Conservation (phyloP, 2,797 vertebrate genomes). For the Onychomys leucogaster region DNA sequence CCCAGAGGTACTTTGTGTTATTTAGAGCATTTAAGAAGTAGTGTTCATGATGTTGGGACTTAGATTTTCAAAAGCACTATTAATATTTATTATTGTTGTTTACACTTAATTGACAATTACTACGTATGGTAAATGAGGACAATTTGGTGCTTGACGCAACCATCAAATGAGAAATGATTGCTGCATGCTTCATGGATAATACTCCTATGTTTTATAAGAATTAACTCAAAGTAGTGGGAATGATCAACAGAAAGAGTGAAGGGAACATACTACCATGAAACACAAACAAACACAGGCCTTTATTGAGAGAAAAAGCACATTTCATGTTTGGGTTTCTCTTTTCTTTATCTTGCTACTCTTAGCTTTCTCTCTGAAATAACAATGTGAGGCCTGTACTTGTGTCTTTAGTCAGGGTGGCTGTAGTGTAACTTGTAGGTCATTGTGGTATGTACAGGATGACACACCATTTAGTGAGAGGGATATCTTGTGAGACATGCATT, state of each 20-base stretch:
- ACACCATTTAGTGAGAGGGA: not conserved
- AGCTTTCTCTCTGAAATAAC: not conserved
- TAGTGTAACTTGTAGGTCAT: not conserved
- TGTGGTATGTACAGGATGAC: not conserved
- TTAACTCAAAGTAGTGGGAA: not conserved
- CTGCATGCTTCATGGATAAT: not conserved
- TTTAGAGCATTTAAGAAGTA: not conserved
- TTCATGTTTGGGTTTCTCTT: not conserved
- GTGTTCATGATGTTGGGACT: not conserved
- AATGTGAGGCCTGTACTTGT: not conserved
- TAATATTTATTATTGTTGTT: not conserved
- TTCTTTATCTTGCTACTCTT: not conserved
- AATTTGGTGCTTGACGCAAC: not conserved
- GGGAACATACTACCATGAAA: not conserved
- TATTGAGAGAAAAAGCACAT: not conserved
- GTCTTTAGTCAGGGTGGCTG: not conserved
- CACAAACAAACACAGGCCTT: not conserved
- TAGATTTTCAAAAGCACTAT: not conserved
- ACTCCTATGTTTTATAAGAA: not conserved
- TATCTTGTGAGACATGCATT: not conserved
- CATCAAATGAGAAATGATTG: not conserved
- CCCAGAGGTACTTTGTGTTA: not conserved
- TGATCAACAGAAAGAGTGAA: not conserved
- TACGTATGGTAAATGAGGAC: not conserved
- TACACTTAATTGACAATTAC: not conserved